Percentiles rank a stretch among this genome's conserved stretches.
Conservation (phyloP, 2,113 vertebrate genomes). For the Crocuta crocuta region DNA sequence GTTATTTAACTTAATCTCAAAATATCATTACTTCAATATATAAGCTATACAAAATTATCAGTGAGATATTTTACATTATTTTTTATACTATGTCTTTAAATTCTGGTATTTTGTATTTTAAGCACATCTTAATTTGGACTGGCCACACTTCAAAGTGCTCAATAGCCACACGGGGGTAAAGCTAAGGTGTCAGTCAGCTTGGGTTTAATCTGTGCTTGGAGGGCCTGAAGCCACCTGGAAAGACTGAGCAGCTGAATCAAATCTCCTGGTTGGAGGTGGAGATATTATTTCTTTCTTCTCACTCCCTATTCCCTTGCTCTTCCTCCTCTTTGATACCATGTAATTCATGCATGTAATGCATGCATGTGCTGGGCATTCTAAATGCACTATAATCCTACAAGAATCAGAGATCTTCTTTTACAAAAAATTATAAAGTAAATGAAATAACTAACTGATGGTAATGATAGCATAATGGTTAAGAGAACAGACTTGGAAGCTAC, state of each 20-base stretch:
- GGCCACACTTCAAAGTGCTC: background rate
- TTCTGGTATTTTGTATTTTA: slow-evolving; percentile 26
- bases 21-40: slow-evolving; percentile 48
- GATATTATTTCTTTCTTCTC: background rate
- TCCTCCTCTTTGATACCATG: background rate
- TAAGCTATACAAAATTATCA: background rate
- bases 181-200: background rate
- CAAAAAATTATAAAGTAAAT: background rate
- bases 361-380: background rate
- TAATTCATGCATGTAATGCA: background rate
- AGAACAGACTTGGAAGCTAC: background rate
- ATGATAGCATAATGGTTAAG: background rate
- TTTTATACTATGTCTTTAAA: slow-evolving; percentile 44
- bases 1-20: slow-evolving; percentile 28
- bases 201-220: background rate
- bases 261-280: background rate
- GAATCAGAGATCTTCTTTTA: background rate
- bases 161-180: background rate
- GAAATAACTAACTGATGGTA: slow-evolving; percentile 5
- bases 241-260: background rate
- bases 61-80: slow-evolving; percentile 36
- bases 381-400: background rate
- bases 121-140: slow-evolving; percentile 32
- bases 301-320: background rate
- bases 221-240: background rate